Conservation (phyloP, 2,113 vertebrate species). For the Peucedramus taeniatus region DNA sequence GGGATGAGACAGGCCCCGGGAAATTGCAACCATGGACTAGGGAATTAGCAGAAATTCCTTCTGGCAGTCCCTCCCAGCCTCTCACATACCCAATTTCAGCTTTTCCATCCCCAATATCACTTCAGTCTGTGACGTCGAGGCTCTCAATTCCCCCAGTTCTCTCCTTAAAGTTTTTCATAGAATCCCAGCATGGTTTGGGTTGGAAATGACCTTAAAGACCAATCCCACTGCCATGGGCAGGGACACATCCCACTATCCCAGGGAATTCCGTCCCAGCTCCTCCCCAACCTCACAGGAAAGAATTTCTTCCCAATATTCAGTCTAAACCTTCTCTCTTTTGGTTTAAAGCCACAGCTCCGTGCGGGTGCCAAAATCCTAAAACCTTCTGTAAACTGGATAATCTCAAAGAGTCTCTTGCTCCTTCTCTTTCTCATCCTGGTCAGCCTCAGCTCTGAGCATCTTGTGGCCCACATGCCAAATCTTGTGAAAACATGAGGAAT, state of each 20-base stretch:
- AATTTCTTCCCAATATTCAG: background rate
- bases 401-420: background rate
- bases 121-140: fast-evolving
- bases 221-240: background rate
- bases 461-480: background rate
- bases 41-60: background rate
- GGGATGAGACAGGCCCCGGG: background rate
- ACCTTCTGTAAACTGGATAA: background rate
- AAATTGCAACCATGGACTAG: fast-evolving
- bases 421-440: background rate
- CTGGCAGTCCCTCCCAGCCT: background rate
- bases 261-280: background rate
- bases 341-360: fast-evolving
- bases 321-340: background rate
- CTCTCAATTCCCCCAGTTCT: background rate
- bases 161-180: background rate
- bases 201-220: background rate
- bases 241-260: background rate
- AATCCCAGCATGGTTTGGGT: background rate
- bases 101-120: background rate
- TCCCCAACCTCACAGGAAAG: fast-evolving
- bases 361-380: fast-evolving
- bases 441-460: background rate
- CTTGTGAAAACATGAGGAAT: fast-evolving
- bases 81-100: background rate